Conservation (phyloP, 1,140 invertebrate genomes). For the Lepidostoma basale region DNA sequence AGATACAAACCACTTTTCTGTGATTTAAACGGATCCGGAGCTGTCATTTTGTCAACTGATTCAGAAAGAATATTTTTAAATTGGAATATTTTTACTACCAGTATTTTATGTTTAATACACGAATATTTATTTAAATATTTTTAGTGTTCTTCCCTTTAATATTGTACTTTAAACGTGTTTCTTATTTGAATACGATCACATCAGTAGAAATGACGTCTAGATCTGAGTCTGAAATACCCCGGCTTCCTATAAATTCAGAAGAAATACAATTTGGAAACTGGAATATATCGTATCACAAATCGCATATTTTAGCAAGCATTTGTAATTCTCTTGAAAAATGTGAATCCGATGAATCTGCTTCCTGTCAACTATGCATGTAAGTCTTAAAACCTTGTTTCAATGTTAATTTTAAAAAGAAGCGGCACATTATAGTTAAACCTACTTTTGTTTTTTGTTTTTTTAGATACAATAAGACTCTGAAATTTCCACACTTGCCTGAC, state of each 20-base stretch:
- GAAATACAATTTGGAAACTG: slow-evolving; percentile 27
- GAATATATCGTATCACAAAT: slow-evolving; percentile 28
- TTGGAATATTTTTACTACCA: too few species aligned
- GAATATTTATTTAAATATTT: too few species aligned
- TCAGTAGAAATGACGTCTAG: not conserved
- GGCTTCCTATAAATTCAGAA: slow-evolving; percentile 29
- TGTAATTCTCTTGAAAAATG: slow-evolving; percentile 31
- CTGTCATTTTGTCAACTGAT: too few species aligned
- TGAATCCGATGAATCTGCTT: slow-evolving; percentile 2
- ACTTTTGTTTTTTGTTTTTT: slow-evolving; percentile 47
- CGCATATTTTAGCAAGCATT: slow-evolving; percentile 34
- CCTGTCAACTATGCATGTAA: slow-evolving; percentile 38
- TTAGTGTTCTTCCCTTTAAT: too few species aligned
- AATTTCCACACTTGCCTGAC: slow-evolving; percentile 91
- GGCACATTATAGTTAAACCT: too few species aligned
- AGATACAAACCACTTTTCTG: too few species aligned
- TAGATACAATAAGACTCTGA: slow-evolving; percentile 77
- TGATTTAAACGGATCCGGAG: too few species aligned
- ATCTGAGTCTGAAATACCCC: slow-evolving; percentile 1
- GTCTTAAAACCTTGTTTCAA: not conserved
- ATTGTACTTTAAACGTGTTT: too few species aligned
- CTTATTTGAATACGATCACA: too few species aligned
- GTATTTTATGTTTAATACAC: too few species aligned
- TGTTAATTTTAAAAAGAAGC: too few species aligned
- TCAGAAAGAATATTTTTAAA: too few species aligned